phyloP scores from a whole-genome alignment of 2,797 vertebrate genomes.

The Phoebastria nigripes region DNA sequence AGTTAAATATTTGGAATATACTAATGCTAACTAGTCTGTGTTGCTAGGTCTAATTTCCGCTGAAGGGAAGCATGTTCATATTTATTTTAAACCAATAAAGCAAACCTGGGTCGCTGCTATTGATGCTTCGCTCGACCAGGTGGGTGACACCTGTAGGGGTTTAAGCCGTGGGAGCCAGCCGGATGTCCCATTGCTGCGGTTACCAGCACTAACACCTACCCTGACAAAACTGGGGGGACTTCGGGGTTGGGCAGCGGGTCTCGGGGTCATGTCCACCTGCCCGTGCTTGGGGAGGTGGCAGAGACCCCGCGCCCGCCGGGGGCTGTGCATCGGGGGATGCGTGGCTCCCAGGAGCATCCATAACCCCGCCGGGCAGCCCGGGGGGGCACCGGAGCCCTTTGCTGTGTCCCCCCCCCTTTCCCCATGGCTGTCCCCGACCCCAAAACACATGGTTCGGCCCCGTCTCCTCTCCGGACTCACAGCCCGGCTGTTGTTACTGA shows the following conservation, averaged over 20 bases:
- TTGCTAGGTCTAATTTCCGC: conserved; percentile 58
- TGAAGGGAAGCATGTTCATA: conserved; percentile 52
- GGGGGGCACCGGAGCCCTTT: neutral
- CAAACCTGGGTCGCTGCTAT: neutral
- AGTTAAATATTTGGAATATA: conserved; percentile 48
- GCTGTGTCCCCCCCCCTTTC: no score
- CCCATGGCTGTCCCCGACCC: neutral
- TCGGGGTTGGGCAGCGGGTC: neutral
- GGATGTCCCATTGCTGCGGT: neutral
- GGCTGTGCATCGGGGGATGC: fast-evolving
- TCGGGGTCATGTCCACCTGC: neutral
- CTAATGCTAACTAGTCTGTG: conserved; percentile 10
- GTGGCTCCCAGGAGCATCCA: neutral
- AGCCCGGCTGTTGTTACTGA: neutral
- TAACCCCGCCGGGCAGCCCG: fast-evolving
- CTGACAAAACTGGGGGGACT: neutral
- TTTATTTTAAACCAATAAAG: conserved; percentile 39
- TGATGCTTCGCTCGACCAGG: neutral
- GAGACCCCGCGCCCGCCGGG: fast-evolving
- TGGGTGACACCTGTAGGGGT: conserved; percentile 37
- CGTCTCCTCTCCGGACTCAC: neutral
- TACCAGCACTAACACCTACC: neutral
- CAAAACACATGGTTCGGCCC: fast-evolving
- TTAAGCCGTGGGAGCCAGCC: conserved; percentile 24
- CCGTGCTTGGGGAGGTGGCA: neutral